Evolutionary conservation across 1,140 invertebrate genomes (phyloP).

Genomic region (Zeugodacus cucurbitae): DNA sequence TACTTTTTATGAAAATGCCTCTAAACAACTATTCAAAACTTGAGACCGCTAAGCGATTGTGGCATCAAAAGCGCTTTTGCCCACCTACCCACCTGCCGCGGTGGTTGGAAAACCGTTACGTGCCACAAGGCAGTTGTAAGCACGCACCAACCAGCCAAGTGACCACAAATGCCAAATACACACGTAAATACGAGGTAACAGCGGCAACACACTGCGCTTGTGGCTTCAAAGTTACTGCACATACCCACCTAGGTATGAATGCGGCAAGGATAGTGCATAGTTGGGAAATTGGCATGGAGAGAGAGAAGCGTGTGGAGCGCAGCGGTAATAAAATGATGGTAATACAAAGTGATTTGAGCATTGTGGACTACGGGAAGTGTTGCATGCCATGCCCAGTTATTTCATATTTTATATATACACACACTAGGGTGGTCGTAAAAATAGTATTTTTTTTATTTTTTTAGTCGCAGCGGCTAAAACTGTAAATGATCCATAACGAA

Average conservation of each 20-base stretch:
- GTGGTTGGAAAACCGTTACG: neutral
- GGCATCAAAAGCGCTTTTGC: conserved; percentile 10
- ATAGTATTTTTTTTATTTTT: no score
- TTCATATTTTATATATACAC: neutral
- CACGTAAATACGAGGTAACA: neutral
- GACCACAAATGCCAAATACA: neutral
- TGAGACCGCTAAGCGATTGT: conserved; percentile 13
- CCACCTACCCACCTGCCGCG: no score
- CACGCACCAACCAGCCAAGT: neutral
- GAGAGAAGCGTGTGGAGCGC: neutral
- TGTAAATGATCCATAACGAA: no score
- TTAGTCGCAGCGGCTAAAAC: no score
- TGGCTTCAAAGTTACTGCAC: neutral
- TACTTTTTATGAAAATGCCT: neutral
- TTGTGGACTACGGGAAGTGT: neutral
- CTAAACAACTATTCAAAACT: neutral
- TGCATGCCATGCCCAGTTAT: neutral
- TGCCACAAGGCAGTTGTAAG: neutral
- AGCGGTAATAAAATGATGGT: neutral
- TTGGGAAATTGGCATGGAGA: neutral
- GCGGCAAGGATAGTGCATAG: neutral
- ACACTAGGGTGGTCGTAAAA: neutral
- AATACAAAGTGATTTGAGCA: neutral
- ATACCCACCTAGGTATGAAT: neutral
- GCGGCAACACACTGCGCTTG: neutral